Evolutionary conservation across 64 coral and sea anemone genomes (phyloP), one percentile per base, ranked within the genome.

Genomic region (Pocillopora damicornis): DNA sequence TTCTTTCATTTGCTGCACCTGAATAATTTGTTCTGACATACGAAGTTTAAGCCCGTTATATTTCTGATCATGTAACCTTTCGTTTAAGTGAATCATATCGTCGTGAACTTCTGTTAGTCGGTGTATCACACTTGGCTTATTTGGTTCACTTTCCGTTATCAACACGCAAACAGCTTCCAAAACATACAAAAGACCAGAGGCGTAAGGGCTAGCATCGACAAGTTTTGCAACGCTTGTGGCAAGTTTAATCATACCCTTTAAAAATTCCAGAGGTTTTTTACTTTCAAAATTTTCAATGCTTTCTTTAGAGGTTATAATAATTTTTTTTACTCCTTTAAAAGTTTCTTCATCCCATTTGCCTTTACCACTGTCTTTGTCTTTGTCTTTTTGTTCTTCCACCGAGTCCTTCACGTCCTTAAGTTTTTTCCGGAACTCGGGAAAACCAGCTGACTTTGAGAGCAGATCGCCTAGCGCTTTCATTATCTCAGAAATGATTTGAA

Each of bases 21-120:
- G 86, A 13, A 11, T 11, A 9, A 66, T 78, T 60, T 88, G 86
- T 11, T 88, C 75, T 13, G 74, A 63, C 2, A 88, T 35, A 4
- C 86, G 86, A n/a, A 35, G 22, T 25, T 67, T 66, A 0, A 88
- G 58, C 12, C 86, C 86, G 30, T 66, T 15, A 13, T 37, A 88
- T 64, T 63, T 88, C 14, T 88, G 86, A 26, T 77, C 74, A 2
- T 77, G 86, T 26, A 88, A 64, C 34, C 61, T 67, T 37, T 56
- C 61, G 60, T 88, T 88, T 0, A 88, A 88, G 59, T 77, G 58
- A 25, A 63, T 34, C 59, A 78, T 3, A 17, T 88, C 86, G 4
- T 78, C 18, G 22, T 77, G 74, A 61, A 88, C 34, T 23, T 78
- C 16, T 61, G 58, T 56, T 20, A 87, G 30, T 75, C 59, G 67